Percentiles rank a stretch among this genome's conserved stretches.
Evolutionary conservation across 1,140 invertebrate species (phyloP).

Genomic region (Neodiprion virginianus): DNA sequence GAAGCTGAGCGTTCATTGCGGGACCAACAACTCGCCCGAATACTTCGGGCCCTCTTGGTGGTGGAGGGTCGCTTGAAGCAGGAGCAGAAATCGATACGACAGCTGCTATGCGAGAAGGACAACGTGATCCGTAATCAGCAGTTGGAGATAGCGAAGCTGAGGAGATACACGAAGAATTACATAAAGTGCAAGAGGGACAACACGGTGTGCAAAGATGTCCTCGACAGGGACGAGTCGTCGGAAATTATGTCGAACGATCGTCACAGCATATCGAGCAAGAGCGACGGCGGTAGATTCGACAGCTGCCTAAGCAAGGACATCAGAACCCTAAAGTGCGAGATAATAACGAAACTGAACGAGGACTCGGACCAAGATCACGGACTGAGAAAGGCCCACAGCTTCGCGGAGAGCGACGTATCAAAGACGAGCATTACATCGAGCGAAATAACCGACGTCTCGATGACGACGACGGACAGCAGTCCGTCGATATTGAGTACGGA

Average conservation of each 20-base stretch:
- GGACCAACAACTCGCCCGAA: conserved; percentile 72
- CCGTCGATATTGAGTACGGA: conserved; percentile 57
- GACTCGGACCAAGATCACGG: conserved; percentile 26
- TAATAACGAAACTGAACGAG: conserved; percentile 48
- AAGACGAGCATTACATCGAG: conserved; percentile 56
- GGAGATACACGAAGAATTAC: conserved; percentile 70
- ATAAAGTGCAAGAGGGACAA: conserved; percentile 46
- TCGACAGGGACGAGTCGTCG: conserved; percentile 8
- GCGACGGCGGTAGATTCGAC: conserved; percentile 18
- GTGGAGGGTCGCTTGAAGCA: conserved; percentile 76
- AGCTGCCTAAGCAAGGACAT: conserved; percentile 50
- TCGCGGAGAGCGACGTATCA: conserved; percentile 57
- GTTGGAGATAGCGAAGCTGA: conserved; percentile 71
- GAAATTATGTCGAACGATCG: conserved; percentile 12
- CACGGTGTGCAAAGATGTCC: conserved; percentile 1
- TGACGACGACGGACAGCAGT: conserved; percentile 54
- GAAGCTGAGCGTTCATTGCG: conserved; percentile 67
- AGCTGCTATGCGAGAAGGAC: conserved; percentile 73
- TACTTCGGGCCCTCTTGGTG: conserved; percentile 72
- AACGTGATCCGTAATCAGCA: conserved; percentile 73
- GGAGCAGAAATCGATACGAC: conserved; percentile 75
- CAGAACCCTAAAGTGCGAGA: conserved; percentile 50
- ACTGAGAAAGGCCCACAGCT: conserved; percentile 56
- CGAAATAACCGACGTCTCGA: conserved; percentile 53
- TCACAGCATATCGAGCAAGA: conserved; percentile 12